These are phyloP conservation scores for Pristionchus japonicus DNA, from an alignment of 2,888 invertebrate genomes.

Conservation along the genomic window DNA sequence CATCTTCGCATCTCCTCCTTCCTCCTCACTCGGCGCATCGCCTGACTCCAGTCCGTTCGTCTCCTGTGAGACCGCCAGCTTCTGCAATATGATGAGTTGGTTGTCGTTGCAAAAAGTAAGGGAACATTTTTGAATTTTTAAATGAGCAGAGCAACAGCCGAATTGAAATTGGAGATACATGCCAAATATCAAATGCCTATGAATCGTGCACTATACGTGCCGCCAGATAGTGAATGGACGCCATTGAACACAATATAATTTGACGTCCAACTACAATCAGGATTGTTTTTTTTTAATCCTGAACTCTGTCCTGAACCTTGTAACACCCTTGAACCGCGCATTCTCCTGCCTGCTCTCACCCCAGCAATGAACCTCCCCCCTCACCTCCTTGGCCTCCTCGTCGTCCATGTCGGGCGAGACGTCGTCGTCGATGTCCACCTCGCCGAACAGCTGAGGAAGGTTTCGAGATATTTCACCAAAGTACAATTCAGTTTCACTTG, in stretches of 20 bases:
- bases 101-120: not conserved
- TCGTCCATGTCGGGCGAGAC: slow-evolving; percentile 98
- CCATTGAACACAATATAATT: too few species aligned
- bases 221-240: too few species aligned
- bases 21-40: slow-evolving; percentile 1
- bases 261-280: too few species aligned
- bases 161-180: too few species aligned
- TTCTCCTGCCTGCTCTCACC: not conserved
- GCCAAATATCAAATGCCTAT: too few species aligned
- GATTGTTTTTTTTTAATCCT: too few species aligned
- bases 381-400: slow-evolving; percentile 77
- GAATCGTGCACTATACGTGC: too few species aligned
- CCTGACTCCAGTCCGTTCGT: slow-evolving; percentile 76
- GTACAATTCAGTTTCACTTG: too few species aligned
- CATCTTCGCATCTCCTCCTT: slow-evolving; percentile 29
- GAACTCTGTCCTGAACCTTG: too few species aligned
- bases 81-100: not conserved
- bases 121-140: not conserved
- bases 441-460: slow-evolving; percentile 91
- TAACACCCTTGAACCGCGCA: not conserved
- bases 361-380: too few species aligned
- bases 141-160: too few species aligned
- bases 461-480: too few species aligned
- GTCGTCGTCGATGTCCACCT: slow-evolving; percentile 95
- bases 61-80: slow-evolving; percentile 81